phyloP scores from a whole-genome alignment of 2,113 vertebrate species.

The Salminus brasiliensis region DNA sequence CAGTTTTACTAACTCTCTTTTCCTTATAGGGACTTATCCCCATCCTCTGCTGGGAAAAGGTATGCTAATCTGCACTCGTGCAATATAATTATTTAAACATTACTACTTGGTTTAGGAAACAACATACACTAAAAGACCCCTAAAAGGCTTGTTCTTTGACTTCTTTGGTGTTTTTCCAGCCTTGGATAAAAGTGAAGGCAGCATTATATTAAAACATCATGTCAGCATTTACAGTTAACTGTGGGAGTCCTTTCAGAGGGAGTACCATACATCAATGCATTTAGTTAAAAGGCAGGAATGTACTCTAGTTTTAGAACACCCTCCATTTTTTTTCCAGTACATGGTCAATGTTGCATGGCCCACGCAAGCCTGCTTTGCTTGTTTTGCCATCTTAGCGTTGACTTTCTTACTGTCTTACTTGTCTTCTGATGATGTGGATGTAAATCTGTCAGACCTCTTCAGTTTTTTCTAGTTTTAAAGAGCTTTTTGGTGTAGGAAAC shows the following conservation, averaged over 20 bases:
- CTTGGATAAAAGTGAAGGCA: neutral
- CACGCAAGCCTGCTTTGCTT: too few relatives aligned
- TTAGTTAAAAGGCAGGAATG: neutral
- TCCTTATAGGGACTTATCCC: conserved; percentile 78
- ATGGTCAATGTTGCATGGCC: too few relatives aligned
- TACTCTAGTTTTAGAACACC: too few relatives aligned
- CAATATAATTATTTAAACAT: neutral
- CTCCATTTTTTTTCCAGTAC: too few relatives aligned
- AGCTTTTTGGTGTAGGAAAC: too few relatives aligned
- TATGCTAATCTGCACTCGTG: conserved; percentile 38
- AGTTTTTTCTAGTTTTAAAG: too few relatives aligned
- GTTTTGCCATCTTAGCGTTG: too few relatives aligned
- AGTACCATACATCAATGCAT: neutral
- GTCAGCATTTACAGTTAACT: neutral
- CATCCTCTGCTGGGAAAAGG: conserved; percentile 81
- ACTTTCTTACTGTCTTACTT: too few relatives aligned
- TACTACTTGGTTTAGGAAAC: neutral
- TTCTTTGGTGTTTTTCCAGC: neutral
- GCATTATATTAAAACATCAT: neutral
- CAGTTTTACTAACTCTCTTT: neutral
- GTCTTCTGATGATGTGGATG: too few relatives aligned
- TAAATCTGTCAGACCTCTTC: too few relatives aligned
- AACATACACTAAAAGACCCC: neutral
- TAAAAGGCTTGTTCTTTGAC: neutral
- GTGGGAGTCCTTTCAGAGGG: neutral